phyloP scores from a whole-genome alignment of 2,888 invertebrate genomes.

The Aphidoletes aphidimyza region DNA sequence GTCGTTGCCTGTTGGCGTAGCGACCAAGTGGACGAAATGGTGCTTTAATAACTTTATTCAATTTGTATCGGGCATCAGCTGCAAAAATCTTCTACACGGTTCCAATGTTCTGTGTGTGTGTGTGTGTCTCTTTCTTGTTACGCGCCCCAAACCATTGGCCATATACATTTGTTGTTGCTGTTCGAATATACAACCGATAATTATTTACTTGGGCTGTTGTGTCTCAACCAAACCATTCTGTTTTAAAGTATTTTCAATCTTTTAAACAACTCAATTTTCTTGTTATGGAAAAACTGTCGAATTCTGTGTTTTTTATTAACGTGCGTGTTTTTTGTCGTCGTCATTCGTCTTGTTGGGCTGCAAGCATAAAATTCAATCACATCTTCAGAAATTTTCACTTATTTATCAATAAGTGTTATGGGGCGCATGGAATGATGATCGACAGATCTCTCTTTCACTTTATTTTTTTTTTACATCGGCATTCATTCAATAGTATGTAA shows the following conservation, averaged over 20 bases:
- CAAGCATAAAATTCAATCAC: slow-evolving; percentile 48
- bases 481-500: neutral
- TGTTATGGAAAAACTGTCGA: slow-evolving; percentile 43
- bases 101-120: neutral
- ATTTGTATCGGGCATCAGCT: slow-evolving; percentile 47
- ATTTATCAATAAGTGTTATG: slow-evolving; percentile 54
- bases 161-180: slow-evolving; percentile 27
- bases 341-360: too few relatives aligned
- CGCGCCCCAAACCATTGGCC: slow-evolving; percentile 23
- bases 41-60: slow-evolving; percentile 53
- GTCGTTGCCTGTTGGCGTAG: slow-evolving; percentile 10
- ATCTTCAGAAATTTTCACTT: slow-evolving; percentile 51
- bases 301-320: neutral
- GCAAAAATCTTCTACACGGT: slow-evolving; percentile 42
- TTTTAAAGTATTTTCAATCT: neutral
- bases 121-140: neutral
- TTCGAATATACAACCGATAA: slow-evolving; percentile 34
- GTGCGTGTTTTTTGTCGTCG: neutral
- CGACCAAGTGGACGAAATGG: slow-evolving; percentile 35
- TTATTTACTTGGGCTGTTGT: slow-evolving; percentile 9
- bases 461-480: too few relatives aligned
- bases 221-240: neutral
- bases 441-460: slow-evolving; percentile 50
- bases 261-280: slow-evolving; percentile 38
- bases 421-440: neutral